phyloP scores from a whole-genome alignment of 2,113 vertebrate species.

The Neodontobutis hainanensis region DNA sequence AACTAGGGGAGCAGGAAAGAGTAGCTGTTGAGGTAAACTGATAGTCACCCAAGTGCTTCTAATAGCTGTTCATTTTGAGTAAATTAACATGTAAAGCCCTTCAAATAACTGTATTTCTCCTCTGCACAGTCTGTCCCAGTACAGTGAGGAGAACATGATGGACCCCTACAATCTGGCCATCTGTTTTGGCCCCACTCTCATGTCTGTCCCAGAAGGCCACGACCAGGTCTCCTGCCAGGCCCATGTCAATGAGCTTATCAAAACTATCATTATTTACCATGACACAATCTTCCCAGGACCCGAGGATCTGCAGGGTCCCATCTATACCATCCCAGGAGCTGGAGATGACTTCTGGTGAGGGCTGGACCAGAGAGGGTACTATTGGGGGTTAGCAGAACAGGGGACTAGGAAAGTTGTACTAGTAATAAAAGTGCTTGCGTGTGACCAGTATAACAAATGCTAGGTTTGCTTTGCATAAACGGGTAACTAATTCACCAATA shows the following conservation, averaged over 20 bases:
- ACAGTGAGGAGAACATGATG: conserved; percentile 99
- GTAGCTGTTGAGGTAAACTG: neutral
- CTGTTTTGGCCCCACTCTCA: conserved; percentile 97
- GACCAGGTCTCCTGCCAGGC: conserved; percentile 99
- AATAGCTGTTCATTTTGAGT: too few relatives aligned
- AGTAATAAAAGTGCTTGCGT: too few relatives aligned
- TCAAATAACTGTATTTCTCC: conserved; percentile 3
- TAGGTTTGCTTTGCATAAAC: too few relatives aligned
- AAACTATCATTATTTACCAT: conserved; percentile 98
- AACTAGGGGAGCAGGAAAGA: neutral
- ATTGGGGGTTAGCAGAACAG: neutral
- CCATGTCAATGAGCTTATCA: conserved; percentile 97
- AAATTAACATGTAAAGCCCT: neutral
- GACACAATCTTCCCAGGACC: conserved; percentile 90
- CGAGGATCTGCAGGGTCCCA: conserved; percentile 88
- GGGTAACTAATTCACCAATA: too few relatives aligned
- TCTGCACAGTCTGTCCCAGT: conserved; percentile 91
- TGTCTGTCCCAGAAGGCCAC: conserved; percentile 94
- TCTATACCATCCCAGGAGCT: conserved; percentile 85
- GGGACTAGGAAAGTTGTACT: neutral
- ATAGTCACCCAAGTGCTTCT: neutral
- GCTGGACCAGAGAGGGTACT: neutral
- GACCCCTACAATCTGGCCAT: conserved; percentile 99
- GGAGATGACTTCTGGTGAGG: conserved; percentile 93
- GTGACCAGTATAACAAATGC: too few relatives aligned